Percentiles rank a stretch among this genome's conserved stretches.
phyloP scores from a whole-genome alignment of 2,888 invertebrate genomes.

The Tholera decimalis region DNA sequence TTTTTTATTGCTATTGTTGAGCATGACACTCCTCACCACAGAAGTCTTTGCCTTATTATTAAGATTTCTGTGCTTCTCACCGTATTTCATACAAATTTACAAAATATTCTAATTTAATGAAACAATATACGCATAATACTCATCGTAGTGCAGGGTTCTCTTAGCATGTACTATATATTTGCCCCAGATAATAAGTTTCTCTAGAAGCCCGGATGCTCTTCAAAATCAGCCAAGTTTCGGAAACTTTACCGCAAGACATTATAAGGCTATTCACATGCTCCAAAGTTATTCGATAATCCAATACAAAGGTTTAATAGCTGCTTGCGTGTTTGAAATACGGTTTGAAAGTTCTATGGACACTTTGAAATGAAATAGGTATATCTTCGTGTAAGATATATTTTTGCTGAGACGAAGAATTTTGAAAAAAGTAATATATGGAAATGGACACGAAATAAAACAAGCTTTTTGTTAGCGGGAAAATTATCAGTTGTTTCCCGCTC shows the following conservation, averaged over 20 bases:
- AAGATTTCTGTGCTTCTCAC: too few species aligned
- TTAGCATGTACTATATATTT: constrained; percentile 13
- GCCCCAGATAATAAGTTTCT: constrained; percentile 11
- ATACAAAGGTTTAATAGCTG: constrained; percentile 19
- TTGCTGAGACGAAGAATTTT: background rate
- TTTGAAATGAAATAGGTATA: constrained; percentile 2
- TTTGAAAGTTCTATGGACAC: background rate
- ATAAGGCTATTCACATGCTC: constrained; percentile 34
- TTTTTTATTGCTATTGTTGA: too few species aligned
- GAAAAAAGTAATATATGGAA: background rate
- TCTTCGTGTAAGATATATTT: background rate
- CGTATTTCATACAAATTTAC: too few species aligned
- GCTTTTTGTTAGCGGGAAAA: too few species aligned
- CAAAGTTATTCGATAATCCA: constrained; percentile 34
- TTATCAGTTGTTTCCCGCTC: too few species aligned
- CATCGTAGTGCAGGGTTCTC: background rate
- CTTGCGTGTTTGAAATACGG: constrained; percentile 4
- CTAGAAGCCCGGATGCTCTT: constrained; percentile 15
- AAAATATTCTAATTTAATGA: too few species aligned
- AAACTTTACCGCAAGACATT: constrained; percentile 36
- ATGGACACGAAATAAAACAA: too few species aligned
- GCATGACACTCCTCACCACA: too few species aligned
- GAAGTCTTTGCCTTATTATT: too few species aligned
- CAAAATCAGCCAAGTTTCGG: constrained; percentile 31
- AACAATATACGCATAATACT: background rate